These are phyloP conservation scores for Acromyrmex charruanus DNA, from an alignment of 1,140 invertebrate species.

Conservation along the genomic window DNA sequence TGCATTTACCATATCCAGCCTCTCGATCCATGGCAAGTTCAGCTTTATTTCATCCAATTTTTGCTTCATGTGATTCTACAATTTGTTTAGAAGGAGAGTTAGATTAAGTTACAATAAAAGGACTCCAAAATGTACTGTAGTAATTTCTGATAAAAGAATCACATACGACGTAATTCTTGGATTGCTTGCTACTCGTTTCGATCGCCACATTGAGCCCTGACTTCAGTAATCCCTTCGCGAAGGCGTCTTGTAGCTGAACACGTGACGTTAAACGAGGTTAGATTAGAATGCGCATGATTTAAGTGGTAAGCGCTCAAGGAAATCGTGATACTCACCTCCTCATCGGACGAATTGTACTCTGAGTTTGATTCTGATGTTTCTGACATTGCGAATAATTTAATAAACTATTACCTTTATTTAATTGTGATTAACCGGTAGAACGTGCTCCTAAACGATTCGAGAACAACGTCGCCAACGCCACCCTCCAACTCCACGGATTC, in stretches of 20 bases:
- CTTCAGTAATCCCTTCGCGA: too few species aligned
- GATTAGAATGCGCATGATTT: constrained; percentile 63
- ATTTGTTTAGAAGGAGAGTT: constrained; percentile 35
- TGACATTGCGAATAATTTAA: background rate
- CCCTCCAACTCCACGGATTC: background rate
- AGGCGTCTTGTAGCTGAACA: too few species aligned
- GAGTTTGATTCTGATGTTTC: constrained; percentile 78
- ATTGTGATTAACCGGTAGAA: background rate
- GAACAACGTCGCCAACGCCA: background rate
- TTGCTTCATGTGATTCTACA: constrained; percentile 87
- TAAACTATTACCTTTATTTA: background rate
- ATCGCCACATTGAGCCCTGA: too few species aligned
- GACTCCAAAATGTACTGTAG: background rate
- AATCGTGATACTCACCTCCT: constrained; percentile 82
- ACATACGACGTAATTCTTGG: too few species aligned
- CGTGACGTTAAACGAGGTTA: constrained; percentile 74
- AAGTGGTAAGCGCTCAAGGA: background rate
- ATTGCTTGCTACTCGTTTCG: too few species aligned
- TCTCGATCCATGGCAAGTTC: constrained; percentile 94
- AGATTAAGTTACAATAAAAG: background rate
- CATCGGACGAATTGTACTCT: constrained; percentile 84
- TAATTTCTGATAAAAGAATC: too few species aligned
- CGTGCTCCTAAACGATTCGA: background rate
- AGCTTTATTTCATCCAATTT: constrained; percentile 92
- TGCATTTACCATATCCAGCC: constrained; percentile 92